Conservation (phyloP, 2,888 invertebrate species). For the Salticus scenicus region DNA sequence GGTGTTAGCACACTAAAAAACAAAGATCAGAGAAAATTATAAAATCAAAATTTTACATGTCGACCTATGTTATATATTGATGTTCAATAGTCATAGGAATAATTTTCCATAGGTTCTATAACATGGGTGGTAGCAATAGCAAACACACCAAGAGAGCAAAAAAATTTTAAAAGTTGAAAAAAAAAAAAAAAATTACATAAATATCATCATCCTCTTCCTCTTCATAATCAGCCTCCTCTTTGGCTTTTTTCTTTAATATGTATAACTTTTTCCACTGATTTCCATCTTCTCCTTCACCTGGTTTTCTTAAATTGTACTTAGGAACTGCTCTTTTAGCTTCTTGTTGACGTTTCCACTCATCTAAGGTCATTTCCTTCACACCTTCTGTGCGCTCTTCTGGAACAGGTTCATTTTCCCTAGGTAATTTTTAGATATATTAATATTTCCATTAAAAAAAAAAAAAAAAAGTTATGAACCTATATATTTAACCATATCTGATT, state of each 20-base stretch:
- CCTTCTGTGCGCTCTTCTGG: slow-evolving; percentile 79
- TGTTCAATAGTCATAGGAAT: too few species aligned
- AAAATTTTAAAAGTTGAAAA: not conserved
- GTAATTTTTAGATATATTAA: not conserved
- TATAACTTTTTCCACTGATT: slow-evolving; percentile 83
- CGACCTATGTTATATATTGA: too few species aligned
- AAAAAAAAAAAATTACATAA: slow-evolving; percentile 33
- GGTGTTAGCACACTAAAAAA: too few species aligned
- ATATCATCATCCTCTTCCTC: slow-evolving; percentile 79
- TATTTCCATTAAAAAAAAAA: too few species aligned
- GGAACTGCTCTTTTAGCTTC: slow-evolving; percentile 85
- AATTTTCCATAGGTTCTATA: too few species aligned
- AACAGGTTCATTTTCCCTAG: slow-evolving; percentile 68
- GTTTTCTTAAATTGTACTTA: slow-evolving; percentile 92
- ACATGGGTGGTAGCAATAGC: too few species aligned
- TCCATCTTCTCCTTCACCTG: slow-evolving; percentile 93
- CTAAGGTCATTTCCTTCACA: slow-evolving; percentile 90
- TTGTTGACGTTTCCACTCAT: slow-evolving; percentile 94
- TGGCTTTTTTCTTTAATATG: slow-evolving; percentile 80
- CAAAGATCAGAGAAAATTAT: too few species aligned
- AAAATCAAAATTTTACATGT: too few species aligned
- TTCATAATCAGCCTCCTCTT: slow-evolving; percentile 75
- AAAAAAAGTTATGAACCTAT: not conserved
- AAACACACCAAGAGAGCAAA: too few species aligned
- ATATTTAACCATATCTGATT: too few species aligned